phyloP scores from a whole-genome alignment of 2,888 invertebrate species.

The Drosophila heteroneura region DNA sequence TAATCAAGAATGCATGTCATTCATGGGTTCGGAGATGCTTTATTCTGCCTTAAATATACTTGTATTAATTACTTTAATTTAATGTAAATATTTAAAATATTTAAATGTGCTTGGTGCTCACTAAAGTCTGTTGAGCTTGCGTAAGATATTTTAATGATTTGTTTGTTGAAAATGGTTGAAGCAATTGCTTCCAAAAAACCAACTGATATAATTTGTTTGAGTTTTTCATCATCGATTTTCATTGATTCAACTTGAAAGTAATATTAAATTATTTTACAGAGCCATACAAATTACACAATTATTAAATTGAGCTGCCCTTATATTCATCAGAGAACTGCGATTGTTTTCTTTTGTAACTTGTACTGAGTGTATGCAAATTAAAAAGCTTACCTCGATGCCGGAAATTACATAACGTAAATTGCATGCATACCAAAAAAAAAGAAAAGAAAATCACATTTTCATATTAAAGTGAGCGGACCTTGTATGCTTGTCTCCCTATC shows the following conservation, averaged over 20 bases:
- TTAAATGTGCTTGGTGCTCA: background rate
- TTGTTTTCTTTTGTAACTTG: slow-evolving; percentile 24
- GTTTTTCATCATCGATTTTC: background rate
- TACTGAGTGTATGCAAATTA: slow-evolving; percentile 41
- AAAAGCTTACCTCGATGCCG: slow-evolving; percentile 22
- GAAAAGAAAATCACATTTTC: slow-evolving; percentile 25
- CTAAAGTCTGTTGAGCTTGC: too few relatives aligned
- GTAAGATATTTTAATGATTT: background rate
- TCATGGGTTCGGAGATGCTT: background rate
- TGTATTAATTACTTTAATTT: background rate
- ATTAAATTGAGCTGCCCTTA: slow-evolving; percentile 11
- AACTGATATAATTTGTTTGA: background rate
- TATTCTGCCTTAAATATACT: background rate
- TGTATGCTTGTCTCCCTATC: background rate
- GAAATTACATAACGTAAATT: slow-evolving; percentile 39
- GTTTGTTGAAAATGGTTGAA: background rate
- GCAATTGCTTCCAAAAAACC: background rate
- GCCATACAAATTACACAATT: slow-evolving; percentile 5
- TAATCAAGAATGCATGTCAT: background rate
- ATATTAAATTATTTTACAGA: background rate
- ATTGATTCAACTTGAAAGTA: background rate
- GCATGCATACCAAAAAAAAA: background rate
- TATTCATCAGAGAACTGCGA: background rate
- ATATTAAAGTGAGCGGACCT: slow-evolving; percentile 14
- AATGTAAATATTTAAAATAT: background rate